Conservation (phyloP, 2,113 vertebrate species). For the Hippocampus barbouri region DNA sequence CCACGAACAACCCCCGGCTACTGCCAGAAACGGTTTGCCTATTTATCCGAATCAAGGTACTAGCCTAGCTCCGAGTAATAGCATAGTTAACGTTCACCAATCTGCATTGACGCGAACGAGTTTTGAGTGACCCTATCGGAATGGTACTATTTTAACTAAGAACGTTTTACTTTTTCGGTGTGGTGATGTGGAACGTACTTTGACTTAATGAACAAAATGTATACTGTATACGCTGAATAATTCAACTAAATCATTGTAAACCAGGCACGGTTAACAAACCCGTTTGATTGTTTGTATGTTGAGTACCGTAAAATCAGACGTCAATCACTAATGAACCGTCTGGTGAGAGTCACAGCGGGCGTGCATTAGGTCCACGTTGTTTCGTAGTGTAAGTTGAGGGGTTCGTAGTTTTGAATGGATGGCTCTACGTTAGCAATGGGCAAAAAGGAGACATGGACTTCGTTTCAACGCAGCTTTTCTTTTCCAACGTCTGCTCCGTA, state of each 20-base stretch:
- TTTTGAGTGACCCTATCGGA: neutral
- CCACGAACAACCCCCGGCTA: neutral
- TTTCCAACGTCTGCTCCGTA: no score
- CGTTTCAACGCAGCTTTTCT: no score
- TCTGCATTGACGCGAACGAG: neutral
- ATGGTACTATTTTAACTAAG: no score
- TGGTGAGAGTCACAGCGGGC: neutral
- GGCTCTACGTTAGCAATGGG: no score
- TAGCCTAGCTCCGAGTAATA: neutral
- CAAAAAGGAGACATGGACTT: neutral
- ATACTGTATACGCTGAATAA: neutral
- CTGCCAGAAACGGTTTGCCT: neutral
- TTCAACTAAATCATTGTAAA: neutral
- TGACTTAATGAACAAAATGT: neutral
- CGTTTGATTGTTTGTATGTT: neutral
- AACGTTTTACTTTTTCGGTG: neutral
- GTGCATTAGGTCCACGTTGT: neutral
- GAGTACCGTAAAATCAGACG: neutral
- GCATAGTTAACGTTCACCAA: neutral
- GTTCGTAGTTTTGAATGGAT: no score
- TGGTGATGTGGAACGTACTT: neutral
- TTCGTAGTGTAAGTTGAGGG: no score
- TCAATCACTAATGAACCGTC: neutral
- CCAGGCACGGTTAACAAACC: no score
- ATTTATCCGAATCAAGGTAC: neutral